These are phyloP conservation scores for Entomobrya multifasciata DNA, from an alignment of 2,888 invertebrate species.

Conservation along the genomic window DNA sequence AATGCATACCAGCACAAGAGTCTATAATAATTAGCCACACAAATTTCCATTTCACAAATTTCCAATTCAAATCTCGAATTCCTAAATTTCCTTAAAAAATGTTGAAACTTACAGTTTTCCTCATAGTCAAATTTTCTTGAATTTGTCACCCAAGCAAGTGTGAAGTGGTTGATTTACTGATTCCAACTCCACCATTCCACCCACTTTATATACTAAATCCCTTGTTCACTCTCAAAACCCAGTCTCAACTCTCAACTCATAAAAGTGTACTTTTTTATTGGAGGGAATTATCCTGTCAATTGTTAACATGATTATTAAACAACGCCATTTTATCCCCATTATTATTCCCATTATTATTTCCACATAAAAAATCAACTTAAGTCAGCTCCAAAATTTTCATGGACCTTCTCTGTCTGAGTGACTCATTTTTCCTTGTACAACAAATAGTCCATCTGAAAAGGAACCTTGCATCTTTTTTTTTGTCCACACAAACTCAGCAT, in stretches of 20 bases:
- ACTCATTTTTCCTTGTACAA: conserved; percentile 62
- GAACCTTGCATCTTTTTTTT: conserved; percentile 54
- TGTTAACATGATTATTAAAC: no score
- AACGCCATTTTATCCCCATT: no score
- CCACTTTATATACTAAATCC: conserved; percentile 51
- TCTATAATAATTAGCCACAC: no score
- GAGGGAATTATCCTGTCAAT: no score
- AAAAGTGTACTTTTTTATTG: no score
- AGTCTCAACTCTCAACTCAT: no score
- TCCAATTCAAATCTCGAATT: no score
- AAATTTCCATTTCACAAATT: no score
- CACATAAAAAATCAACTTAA: no score
- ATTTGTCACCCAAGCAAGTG: not conserved
- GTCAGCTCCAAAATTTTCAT: conserved; percentile 56
- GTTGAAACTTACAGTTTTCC: conserved; percentile 65
- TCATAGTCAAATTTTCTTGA: conserved; percentile 39
- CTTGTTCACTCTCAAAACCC: no score
- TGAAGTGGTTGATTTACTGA: conserved; percentile 47
- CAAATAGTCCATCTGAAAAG: conserved; percentile 37
- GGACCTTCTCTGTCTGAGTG: conserved; percentile 70
- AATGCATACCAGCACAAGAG: conserved; percentile 62
- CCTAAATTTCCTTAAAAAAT: not conserved
- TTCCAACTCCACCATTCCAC: not conserved
- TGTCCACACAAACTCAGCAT: not conserved
- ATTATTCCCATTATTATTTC: no score